Evolutionary conservation across 2,888 invertebrate species (phyloP).

Genomic region (Thereva unica): DNA sequence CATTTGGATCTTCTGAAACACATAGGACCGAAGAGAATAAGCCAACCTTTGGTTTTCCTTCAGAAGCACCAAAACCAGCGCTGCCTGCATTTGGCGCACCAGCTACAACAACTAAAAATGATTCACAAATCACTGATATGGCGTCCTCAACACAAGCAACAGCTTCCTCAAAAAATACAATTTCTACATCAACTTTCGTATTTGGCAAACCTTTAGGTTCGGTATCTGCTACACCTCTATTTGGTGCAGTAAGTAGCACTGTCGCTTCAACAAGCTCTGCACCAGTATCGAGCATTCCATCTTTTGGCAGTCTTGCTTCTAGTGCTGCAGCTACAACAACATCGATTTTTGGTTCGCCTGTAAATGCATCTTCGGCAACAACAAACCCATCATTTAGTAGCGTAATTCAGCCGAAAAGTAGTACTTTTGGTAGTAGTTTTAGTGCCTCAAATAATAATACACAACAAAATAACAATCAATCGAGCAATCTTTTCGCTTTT

Average conservation of each 20-base stretch:
- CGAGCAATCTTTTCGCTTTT: conserved; percentile 35
- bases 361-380: conserved; percentile 35
- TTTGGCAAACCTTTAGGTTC: conserved; percentile 38
- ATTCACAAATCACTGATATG: not conserved
- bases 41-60: not conserved
- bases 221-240: conserved; percentile 39
- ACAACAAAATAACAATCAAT: conserved; percentile 13
- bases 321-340: conserved; percentile 27
- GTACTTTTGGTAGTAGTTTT: conserved; percentile 15
- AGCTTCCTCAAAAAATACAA: conserved; percentile 19
- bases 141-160: conserved; percentile 1
- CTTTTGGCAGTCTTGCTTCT: conserved; percentile 20
- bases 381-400: conserved; percentile 44
- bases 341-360: conserved; percentile 29
- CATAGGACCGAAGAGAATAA: conserved; percentile 8
- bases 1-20: conserved; percentile 32
- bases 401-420: conserved; percentile 33
- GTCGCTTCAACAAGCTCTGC: conserved; percentile 26
- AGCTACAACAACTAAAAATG: not conserved
- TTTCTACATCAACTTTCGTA: conserved; percentile 31
- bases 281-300: conserved; percentile 5
- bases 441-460: conserved; percentile 20
- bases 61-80: conserved; percentile 17
- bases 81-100: conserved; percentile 39
- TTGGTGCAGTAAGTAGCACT: conserved; percentile 40